These are phyloP conservation scores for Amblyopsis rosae DNA, from an alignment of 2,113 vertebrate genomes.

Conservation along the genomic window DNA sequence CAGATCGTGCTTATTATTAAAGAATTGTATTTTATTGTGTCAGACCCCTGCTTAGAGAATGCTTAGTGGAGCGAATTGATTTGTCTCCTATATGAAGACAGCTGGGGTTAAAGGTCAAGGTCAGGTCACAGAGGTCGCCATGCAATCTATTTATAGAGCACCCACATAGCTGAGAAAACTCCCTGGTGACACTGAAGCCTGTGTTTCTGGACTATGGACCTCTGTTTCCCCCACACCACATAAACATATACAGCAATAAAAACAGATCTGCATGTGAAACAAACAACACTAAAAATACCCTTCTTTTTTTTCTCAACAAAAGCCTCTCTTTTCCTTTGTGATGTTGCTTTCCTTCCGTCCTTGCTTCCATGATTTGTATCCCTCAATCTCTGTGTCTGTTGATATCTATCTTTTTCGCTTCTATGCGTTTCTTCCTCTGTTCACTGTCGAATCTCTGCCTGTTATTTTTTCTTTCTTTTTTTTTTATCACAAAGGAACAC, in stretches of 20 bases:
- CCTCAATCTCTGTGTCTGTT: background rate
- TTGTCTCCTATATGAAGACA: slow-evolving; percentile 5
- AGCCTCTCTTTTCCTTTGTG: background rate
- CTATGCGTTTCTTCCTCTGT: background rate
- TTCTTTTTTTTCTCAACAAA: background rate
- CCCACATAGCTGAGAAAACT: slow-evolving; percentile 39
- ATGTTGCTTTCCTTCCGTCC: background rate
- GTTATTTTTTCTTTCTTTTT: no score
- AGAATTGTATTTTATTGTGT: slow-evolving; percentile 5
- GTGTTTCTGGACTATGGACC: slow-evolving; percentile 34
- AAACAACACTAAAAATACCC: slow-evolving; percentile 27
- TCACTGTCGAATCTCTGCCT: no score
- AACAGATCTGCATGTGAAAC: slow-evolving; percentile 19
- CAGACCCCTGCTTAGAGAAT: background rate
- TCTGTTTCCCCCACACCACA: background rate
- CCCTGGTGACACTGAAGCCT: slow-evolving; percentile 48
- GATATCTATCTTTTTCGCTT: background rate
- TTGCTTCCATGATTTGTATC: background rate
- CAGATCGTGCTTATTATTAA: background rate
- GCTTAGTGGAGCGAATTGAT: background rate
- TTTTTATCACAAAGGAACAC: no score
- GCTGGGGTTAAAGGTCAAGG: slow-evolving; percentile 5
- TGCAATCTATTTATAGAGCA: slow-evolving; percentile 5
- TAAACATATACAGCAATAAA: slow-evolving; percentile 9
- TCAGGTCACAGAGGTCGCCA: slow-evolving; percentile 1